Percentiles rank a stretch among this genome's conserved stretches.
Evolutionary conservation across 2,888 invertebrate genomes (phyloP).

Genomic region (Polietes domitor): DNA sequence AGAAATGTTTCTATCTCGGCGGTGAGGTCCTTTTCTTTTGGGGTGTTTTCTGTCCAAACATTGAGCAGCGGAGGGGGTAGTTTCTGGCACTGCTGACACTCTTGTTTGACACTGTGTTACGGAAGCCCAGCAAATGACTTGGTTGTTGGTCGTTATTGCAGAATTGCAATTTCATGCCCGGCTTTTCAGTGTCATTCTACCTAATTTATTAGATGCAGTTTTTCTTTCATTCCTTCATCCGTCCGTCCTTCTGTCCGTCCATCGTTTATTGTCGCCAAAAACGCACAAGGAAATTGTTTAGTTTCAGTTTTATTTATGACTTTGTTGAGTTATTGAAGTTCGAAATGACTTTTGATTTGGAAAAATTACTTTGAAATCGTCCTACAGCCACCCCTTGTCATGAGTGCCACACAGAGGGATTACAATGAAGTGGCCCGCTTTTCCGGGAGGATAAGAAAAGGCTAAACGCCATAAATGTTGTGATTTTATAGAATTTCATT

Average conservation of each 20-base stretch:
- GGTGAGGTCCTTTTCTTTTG: constrained; percentile 55
- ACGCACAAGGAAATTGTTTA: constrained; percentile 19
- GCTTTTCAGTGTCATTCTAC: constrained; percentile 59
- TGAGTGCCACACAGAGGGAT: constrained; percentile 67
- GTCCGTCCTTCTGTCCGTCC: constrained; percentile 35
- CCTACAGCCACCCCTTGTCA: constrained; percentile 1
- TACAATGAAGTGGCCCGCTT: constrained; percentile 63
- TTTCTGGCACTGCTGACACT: constrained; percentile 47
- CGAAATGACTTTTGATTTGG: constrained; percentile 50
- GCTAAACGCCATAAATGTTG: constrained; percentile 71
- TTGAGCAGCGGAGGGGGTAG: constrained; percentile 45
- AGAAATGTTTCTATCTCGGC: neutral
- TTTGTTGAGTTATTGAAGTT: constrained; percentile 36
- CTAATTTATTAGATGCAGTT: constrained; percentile 65
- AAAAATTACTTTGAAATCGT: constrained; percentile 56
- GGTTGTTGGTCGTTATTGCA: constrained; percentile 42
- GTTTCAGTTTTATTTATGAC: constrained; percentile 56
- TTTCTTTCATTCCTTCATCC: constrained; percentile 22
- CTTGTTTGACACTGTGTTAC: constrained; percentile 64
- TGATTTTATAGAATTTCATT: constrained; percentile 77
- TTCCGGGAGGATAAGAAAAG: constrained; percentile 13
- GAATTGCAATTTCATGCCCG: constrained; percentile 66
- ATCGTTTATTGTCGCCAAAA: neutral
- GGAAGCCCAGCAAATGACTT: constrained; percentile 46
- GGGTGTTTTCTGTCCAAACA: constrained; percentile 39